Conservation (phyloP, 2,113 vertebrate species). For the Tichodroma muraria region DNA sequence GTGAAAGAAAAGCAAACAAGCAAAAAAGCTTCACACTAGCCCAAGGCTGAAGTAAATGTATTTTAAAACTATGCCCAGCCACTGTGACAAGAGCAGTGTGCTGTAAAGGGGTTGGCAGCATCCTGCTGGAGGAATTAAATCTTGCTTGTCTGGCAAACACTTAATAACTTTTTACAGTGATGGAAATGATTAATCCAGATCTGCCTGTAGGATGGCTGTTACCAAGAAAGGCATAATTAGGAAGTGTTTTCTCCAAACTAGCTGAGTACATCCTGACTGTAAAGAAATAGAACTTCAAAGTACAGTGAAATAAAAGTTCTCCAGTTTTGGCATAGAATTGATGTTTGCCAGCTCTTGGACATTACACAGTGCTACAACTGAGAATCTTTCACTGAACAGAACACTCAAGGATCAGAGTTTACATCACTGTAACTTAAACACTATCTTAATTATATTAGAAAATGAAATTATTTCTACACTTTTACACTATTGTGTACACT, state of each 20-base stretch:
- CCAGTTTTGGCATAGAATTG: not conserved
- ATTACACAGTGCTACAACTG: not conserved
- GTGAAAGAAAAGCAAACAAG: slow-evolving; percentile 34
- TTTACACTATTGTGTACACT: no score
- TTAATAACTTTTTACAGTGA: not conserved
- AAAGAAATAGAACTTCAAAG: not conserved
- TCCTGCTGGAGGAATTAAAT: slow-evolving; percentile 46
- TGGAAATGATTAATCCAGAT: slow-evolving; percentile 13
- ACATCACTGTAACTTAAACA: not conserved
- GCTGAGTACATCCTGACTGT: not conserved
- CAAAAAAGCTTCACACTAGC: not conserved
- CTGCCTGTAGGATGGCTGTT: not conserved
- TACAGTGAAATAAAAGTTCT: not conserved
- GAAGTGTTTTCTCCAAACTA: not conserved
- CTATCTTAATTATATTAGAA: not conserved
- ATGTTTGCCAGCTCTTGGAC: not conserved
- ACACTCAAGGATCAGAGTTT: not conserved
- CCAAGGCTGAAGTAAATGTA: slow-evolving; percentile 35
- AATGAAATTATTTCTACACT: not conserved
- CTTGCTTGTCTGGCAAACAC: slow-evolving; percentile 4
- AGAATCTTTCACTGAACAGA: not conserved
- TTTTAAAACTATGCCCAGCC: slow-evolving; percentile 40
- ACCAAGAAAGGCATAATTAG: not conserved
- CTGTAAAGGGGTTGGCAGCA: not conserved
- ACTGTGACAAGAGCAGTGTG: slow-evolving; percentile 35